Evolutionary conservation across 2,888 invertebrate genomes (phyloP), one percentile per base, ranked within the genome.

Genomic region (Cosmia pyralina): DNA sequence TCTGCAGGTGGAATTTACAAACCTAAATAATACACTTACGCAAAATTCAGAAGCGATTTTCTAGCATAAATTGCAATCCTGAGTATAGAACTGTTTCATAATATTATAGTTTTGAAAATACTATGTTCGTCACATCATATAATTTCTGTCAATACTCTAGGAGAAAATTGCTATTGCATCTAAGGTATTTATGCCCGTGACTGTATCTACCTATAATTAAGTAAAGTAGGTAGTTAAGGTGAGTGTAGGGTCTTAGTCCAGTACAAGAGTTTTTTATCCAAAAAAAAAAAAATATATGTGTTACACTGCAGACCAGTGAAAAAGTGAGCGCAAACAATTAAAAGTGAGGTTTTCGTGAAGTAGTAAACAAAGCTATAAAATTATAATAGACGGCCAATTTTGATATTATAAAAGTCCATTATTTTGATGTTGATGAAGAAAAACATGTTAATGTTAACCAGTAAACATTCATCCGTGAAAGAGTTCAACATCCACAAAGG

Each of bases 401-500:
- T 15, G 0, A 19, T 22, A 22, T 8, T 65, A 4, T 0, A 22
- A 19, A 66, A 11, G 0, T 41, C 0, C 13, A 15, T 8, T 52
- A 44, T 34, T n/a, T 28, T 0, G 2, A 53, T 44, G n/a, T 41
- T 34, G 19, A 28, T 28, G 4, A 50, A 44, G 5, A 55, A 48
- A 19, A 59, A 34, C 1, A 19, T 44, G 48, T 22, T 7, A n/a
- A 72, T 8, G 17, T 57, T 48, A 19, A 17, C 3, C 28, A 22
- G 62, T 52, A 52, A 67, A 75, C 34, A 68, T 62, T 60, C 22
- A 22, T n/a, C 52, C 22, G 6, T 13, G 65, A 65, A 55, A 50
- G 19, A 58, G 62, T 34, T 13, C 69, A 58, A 52, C 52, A 13
- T 34, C 15, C 28, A 55, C 76, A 55, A 81, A 67, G 38, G 22